Percentiles rank a stretch among this genome's conserved stretches.
These are phyloP conservation scores for Recurvirostra avosetta DNA, from an alignment of 2,113 vertebrate species.

Conservation along the genomic window DNA sequence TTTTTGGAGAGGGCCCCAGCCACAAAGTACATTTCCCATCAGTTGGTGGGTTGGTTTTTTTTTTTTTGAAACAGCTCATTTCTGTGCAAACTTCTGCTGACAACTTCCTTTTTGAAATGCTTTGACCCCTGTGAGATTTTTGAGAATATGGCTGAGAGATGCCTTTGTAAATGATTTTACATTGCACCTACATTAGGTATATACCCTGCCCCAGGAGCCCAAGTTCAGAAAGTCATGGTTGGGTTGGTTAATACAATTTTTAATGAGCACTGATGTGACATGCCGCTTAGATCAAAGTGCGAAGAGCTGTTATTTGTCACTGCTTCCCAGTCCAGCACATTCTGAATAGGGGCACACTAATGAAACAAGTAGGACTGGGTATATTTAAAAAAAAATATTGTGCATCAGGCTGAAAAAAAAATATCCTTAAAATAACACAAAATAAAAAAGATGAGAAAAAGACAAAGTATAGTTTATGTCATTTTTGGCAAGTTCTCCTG, in stretches of 20 bases:
- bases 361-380: background rate
- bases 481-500: background rate
- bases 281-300: constrained; percentile 27
- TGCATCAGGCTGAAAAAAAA: background rate
- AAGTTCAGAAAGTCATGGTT: constrained; percentile 24
- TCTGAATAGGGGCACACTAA: background rate
- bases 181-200: background rate
- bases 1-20: background rate
- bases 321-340: background rate
- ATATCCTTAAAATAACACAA: background rate
- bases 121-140: background rate
- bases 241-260: background rate
- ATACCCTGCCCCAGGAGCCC: background rate
- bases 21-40: background rate
- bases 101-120: background rate
- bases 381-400: background rate
- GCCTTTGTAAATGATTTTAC: background rate
- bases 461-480: background rate
- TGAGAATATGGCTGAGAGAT: background rate
- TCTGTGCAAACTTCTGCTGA: background rate
- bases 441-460: background rate
- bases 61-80: background rate
- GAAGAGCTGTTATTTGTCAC: background rate
- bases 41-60: background rate
- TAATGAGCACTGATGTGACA: constrained; percentile 14